A percentile compares a stretch with the other conserved stretches of the same genome.
Evolutionary conservation across 2,888 invertebrate species (phyloP).

Genomic region (Xestia ashworthii): DNA sequence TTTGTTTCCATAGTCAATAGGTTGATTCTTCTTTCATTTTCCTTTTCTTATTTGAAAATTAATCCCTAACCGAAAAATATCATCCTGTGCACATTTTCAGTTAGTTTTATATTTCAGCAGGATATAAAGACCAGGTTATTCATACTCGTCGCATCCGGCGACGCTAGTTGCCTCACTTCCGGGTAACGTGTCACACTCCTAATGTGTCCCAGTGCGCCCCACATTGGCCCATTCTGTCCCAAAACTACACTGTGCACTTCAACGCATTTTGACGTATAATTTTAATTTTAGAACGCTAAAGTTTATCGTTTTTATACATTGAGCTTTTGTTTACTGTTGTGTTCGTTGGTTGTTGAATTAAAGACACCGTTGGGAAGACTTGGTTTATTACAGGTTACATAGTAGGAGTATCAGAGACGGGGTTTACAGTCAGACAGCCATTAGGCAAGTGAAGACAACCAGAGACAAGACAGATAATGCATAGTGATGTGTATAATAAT

Average conservation of each 20-base stretch:
- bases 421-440: no score
- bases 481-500: no score
- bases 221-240: neutral
- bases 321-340: neutral
- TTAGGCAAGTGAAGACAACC: no score
- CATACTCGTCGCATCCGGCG: conserved; percentile 63
- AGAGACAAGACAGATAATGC: no score
- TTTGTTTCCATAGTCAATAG: no score
- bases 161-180: conserved; percentile 60
- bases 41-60: neutral
- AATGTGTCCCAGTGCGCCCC: conserved; percentile 14
- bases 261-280: conserved; percentile 8
- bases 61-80: neutral
- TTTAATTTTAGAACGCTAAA: conserved; percentile 9
- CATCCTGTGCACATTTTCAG: conserved; percentile 38
- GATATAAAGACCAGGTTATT: conserved; percentile 68
- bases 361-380: no score
- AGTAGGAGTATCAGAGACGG: no score
- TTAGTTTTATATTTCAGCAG: conserved; percentile 66
- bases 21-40: no score
- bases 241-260: conserved; percentile 13
- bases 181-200: conserved; percentile 42
- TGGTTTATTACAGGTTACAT: no score
- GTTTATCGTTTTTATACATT: neutral
- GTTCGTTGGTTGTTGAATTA: no score